Evolutionary conservation across 1,140 invertebrate genomes (phyloP).

Genomic region (Delia radicum): DNA sequence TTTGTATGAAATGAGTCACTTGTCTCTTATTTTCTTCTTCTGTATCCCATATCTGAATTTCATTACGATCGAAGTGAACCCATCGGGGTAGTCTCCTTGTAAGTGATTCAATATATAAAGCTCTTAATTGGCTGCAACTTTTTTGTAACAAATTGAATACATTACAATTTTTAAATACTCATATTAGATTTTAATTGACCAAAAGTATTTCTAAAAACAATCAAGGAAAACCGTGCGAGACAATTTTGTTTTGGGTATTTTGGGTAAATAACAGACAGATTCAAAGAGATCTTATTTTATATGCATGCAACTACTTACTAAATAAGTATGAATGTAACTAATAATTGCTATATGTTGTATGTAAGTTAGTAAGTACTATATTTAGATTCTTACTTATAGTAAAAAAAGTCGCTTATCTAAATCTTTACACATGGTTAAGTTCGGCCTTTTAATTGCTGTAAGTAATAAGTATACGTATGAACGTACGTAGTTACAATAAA

Average conservation of each 20-base stretch:
- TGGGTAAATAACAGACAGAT: too few species aligned
- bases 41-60: too few species aligned
- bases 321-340: not conserved
- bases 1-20: too few species aligned
- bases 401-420: slow-evolving; percentile 15
- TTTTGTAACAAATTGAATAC: not conserved
- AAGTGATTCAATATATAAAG: too few species aligned
- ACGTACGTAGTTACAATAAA: not conserved
- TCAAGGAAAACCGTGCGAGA: not conserved
- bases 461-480: not conserved
- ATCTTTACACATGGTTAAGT: slow-evolving; percentile 21
- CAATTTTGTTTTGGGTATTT: not conserved
- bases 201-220: not conserved
- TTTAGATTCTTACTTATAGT: not conserved
- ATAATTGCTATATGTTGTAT: too few species aligned
- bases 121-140: too few species aligned
- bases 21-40: too few species aligned
- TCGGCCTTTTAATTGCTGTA: slow-evolving; percentile 19
- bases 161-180: not conserved
- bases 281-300: too few species aligned
- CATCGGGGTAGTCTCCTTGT: too few species aligned
- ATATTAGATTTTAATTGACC: not conserved
- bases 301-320: not conserved
- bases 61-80: too few species aligned
- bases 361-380: not conserved